Evolutionary conservation across 2,888 invertebrate genomes (phyloP).

Genomic region (Teleiodes luculella): DNA sequence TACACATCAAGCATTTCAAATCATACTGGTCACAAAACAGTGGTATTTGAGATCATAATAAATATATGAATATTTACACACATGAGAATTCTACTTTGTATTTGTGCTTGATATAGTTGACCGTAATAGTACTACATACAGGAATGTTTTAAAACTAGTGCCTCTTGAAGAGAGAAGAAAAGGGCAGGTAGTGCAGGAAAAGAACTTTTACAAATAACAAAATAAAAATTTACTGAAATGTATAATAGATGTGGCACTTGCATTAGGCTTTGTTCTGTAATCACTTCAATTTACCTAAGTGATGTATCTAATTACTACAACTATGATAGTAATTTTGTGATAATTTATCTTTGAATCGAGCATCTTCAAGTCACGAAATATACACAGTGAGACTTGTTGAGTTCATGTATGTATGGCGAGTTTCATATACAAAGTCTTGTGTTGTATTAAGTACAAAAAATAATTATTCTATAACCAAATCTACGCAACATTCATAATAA

Average conservation of each 20-base stretch:
- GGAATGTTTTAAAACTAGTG: slow-evolving; percentile 24
- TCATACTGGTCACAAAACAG: slow-evolving; percentile 31
- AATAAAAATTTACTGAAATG: not conserved
- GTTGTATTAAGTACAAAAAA: slow-evolving; percentile 5
- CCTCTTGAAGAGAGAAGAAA: slow-evolving; percentile 1
- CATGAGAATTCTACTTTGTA: slow-evolving; percentile 21
- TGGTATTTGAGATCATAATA: slow-evolving; percentile 49
- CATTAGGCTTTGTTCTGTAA: slow-evolving; percentile 18
- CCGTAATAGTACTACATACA: slow-evolving; percentile 22
- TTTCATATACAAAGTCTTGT: not conserved
- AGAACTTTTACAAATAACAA: too few species aligned
- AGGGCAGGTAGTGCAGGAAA: not conserved
- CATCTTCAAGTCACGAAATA: not conserved
- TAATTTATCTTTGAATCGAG: not conserved
- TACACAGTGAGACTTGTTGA: not conserved
- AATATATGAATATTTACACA: slow-evolving; percentile 30
- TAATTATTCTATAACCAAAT: not conserved
- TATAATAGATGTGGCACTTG: slow-evolving; percentile 15
- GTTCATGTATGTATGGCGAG: not conserved
- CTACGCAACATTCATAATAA: not conserved
- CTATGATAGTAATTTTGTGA: slow-evolving; percentile 22
- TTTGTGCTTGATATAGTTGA: slow-evolving; percentile 31
- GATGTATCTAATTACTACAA: slow-evolving; percentile 16
- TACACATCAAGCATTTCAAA: too few species aligned
- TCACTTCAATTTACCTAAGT: slow-evolving; percentile 20